These are phyloP conservation scores for Mythimna loreyi DNA, from an alignment of 2,888 invertebrate genomes.

Conservation along the genomic window DNA sequence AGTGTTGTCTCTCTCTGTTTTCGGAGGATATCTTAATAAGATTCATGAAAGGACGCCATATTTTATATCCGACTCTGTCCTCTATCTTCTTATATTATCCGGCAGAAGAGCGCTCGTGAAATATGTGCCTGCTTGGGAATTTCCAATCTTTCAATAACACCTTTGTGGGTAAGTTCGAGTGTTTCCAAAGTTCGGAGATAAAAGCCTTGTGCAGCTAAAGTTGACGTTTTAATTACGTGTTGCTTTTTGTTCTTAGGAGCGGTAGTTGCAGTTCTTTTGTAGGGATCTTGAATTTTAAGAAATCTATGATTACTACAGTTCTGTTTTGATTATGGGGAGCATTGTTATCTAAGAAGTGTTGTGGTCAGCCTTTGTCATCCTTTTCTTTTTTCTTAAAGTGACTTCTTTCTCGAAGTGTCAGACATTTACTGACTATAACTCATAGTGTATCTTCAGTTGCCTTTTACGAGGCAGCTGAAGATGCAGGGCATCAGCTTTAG, in stretches of 20 bases:
- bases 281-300: not conserved
- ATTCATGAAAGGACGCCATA: conserved; percentile 96
- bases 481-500: too few relatives aligned
- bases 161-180: conserved; percentile 81
- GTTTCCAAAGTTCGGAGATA: conserved; percentile 77
- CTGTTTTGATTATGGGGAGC: too few relatives aligned
- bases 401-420: too few relatives aligned
- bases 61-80: conserved; percentile 93
- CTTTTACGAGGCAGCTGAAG: too few relatives aligned
- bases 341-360: not conserved
- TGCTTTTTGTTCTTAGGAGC: conserved; percentile 20
- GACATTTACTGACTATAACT: too few relatives aligned
- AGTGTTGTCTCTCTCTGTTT: conserved; percentile 85
- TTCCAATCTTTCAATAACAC: conserved; percentile 90
- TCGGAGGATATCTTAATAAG: conserved; percentile 95
- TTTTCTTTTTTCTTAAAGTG: not conserved
- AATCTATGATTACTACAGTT: not conserved
- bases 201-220: conserved; percentile 61
- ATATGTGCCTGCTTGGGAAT: conserved; percentile 90
- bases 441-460: too few relatives aligned
- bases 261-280: conserved; percentile 10
- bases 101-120: conserved; percentile 87
- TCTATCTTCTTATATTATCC: conserved; percentile 92
- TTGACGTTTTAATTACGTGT: conserved; percentile 55
- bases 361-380: not conserved